Conservation (phyloP, 2,888 invertebrate species). For the Ophion costatus region DNA sequence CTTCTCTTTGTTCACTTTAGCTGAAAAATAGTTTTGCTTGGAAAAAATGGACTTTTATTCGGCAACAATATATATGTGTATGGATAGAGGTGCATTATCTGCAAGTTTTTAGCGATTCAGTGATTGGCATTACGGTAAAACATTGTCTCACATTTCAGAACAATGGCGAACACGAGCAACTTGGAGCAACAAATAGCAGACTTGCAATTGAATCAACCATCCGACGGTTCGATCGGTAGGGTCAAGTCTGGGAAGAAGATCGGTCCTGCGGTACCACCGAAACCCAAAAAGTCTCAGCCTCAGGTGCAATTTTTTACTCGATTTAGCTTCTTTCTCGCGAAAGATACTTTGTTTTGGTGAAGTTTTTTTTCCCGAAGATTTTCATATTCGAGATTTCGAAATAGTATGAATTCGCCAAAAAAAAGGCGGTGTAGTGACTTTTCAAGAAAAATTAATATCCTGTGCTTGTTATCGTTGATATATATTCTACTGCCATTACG, state of each 20-base stretch:
- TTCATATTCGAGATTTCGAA: neutral
- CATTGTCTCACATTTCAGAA: conserved; percentile 37
- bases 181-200: conserved; percentile 90
- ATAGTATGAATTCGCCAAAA: neutral
- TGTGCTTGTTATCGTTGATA: too few relatives aligned
- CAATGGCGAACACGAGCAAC: conserved; percentile 85
- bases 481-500: too few relatives aligned
- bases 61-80: neutral
- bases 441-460: too few relatives aligned
- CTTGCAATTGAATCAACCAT: conserved; percentile 86
- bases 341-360: neutral
- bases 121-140: neutral
- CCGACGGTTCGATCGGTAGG: conserved; percentile 80
- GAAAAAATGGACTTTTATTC: neutral
- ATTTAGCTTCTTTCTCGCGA: neutral
- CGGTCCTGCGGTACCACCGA: conserved; percentile 92
- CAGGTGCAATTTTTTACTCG: conserved; percentile 81
- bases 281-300: conserved; percentile 87
- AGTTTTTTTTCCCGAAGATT: neutral
- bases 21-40: neutral
- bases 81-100: neutral
- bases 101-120: neutral
- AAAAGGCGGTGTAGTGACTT: too few relatives aligned
- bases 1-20: neutral
- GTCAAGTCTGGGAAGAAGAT: conserved; percentile 85